Evolutionary conservation across 2,797 vertebrate genomes (phyloP).

Genomic region (Paguma larvata): DNA sequence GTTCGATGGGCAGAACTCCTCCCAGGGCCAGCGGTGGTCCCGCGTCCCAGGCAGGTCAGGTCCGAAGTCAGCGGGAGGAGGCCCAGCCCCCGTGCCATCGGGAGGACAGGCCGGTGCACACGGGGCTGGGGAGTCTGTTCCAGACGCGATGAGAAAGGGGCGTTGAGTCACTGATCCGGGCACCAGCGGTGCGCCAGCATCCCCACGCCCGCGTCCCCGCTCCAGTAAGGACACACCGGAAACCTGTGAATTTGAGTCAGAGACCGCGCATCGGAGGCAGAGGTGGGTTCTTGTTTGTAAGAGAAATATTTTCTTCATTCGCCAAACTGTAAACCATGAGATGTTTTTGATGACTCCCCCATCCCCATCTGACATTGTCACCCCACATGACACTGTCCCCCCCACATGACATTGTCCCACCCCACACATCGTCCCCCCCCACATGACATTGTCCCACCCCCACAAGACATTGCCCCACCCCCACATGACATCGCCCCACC

Average conservation of each 20-base stretch:
- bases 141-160: not conserved
- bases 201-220: fast-evolving
- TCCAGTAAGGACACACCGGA: not conserved
- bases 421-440: too few species aligned
- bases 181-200: not conserved
- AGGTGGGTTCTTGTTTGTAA: not conserved
- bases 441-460: too few species aligned
- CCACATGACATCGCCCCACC: not conserved
- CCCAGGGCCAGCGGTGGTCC: not conserved
- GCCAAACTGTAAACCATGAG: not conserved
- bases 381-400: not conserved
- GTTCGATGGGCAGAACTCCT: not conserved
- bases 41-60: not conserved
- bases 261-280: not conserved
- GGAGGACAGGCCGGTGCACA: not conserved
- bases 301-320: not conserved
- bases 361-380: not conserved
- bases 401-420: too few species aligned
- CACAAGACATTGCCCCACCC: not conserved
- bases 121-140: not conserved
- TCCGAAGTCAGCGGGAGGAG: not conserved
- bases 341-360: not conserved
- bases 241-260: not conserved
- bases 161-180: not conserved
- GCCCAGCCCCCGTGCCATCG: fast-evolving